Evolutionary conservation across 2,888 invertebrate genomes (phyloP), one percentile per base, ranked within the genome.

Genomic region (Strigamia transsilvanica): DNA sequence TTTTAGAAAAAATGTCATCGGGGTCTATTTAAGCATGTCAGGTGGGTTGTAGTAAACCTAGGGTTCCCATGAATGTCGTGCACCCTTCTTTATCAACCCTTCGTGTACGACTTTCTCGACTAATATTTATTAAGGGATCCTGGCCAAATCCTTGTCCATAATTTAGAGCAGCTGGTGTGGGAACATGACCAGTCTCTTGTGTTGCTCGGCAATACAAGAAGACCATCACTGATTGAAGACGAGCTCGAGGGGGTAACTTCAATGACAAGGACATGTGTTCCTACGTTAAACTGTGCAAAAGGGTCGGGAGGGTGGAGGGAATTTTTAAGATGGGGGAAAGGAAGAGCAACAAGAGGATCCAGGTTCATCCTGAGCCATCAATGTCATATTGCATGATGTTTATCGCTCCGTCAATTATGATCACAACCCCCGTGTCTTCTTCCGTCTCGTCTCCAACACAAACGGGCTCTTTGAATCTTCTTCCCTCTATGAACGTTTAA

Each of bases 161-260:
- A 56, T 56, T 56, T 56, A 56, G 56, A 56, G 56, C 56, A 56
- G 56, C 56, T 56, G 56, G 56, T 56, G 56, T 56, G 56, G 56
- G 56, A 56, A 56, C 56, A 56, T 56, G 56, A 56, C 56, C 56
- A 56, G 56, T 56, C 56, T 56, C 56, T 56, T 56, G 56, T 56
- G 56, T 56, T 18, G 56, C 56, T 56, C 56, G 56, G 56, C 56
- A 56, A 56, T 56, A 56, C 78, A 77, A 77, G 32, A 77, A 77
- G 32, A 77, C 78, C 78, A 77, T 38, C 32, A 77, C 78, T 34
- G 78, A 34, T 77, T 38, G 78, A 77, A 38, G 38, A 77, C 78
- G 32, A 34, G 78, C 78, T 32, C 78, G 78, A 77, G 78, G 78
- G 78, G 78, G 78, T 77, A 56, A 56, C 56, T 56, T 56, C 56